phyloP scores from a whole-genome alignment of 2,113 vertebrate species.

The Erinaceus europaeus region DNA sequence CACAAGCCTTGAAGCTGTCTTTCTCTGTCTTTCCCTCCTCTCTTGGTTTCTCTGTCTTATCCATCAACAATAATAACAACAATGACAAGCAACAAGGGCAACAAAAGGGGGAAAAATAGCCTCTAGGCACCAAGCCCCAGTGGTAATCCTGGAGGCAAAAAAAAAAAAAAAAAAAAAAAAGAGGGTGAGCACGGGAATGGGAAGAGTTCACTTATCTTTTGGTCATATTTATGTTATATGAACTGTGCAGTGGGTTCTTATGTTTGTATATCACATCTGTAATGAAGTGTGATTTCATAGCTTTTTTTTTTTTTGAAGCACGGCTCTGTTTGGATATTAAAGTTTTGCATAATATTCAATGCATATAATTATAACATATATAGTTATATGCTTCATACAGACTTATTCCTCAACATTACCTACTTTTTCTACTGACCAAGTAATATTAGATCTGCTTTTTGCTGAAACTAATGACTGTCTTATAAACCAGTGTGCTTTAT shows the following conservation, averaged over 20 bases:
- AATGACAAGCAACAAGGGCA: too few species aligned
- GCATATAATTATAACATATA: slow-evolving; percentile 16
- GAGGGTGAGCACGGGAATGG: too few species aligned
- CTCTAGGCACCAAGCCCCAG: too few species aligned
- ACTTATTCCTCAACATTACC: slow-evolving; percentile 17
- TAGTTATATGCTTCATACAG: background rate
- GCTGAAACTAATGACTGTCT: background rate
- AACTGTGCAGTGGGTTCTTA: background rate
- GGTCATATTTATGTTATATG: background rate
- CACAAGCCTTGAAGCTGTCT: too few species aligned
- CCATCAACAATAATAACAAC: too few species aligned
- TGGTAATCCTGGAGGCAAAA: too few species aligned
- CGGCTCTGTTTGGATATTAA: background rate
- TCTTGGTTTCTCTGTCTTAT: too few species aligned
- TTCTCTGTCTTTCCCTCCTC: too few species aligned
- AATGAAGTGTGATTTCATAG: background rate
- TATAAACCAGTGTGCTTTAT: background rate
- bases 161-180: too few species aligned
- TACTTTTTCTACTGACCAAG: slow-evolving; percentile 8
- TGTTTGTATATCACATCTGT: background rate
- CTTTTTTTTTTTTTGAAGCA: background rate
- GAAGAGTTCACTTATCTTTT: background rate
- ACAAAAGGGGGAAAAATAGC: too few species aligned
- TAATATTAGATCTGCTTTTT: slow-evolving; percentile 1
- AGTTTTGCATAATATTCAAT: slow-evolving; percentile 21